Conservation (phyloP, 2,888 invertebrate species). For the Adelognathus sp. region DNA sequence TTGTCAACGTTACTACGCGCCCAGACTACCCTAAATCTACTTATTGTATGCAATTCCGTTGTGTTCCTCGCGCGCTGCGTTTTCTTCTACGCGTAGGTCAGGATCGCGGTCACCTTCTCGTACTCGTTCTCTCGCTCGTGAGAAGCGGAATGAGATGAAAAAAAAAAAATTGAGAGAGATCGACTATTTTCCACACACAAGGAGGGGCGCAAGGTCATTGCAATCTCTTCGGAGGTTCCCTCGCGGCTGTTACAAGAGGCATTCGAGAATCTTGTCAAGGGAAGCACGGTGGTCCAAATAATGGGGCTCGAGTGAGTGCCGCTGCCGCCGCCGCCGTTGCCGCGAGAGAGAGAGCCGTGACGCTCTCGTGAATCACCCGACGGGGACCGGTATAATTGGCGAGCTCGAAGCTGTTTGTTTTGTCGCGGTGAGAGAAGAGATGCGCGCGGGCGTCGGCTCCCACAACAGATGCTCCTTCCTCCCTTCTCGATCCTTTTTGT, state of each 20-base stretch:
- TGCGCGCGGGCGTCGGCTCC: constrained; percentile 64
- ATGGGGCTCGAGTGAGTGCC: constrained; percentile 38
- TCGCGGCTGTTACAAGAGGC: constrained; percentile 5
- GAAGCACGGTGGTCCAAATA: constrained; percentile 57
- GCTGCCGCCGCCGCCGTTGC: no score
- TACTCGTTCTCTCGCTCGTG: neutral
- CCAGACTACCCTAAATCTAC: constrained; percentile 26
- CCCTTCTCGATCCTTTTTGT: constrained; percentile 14
- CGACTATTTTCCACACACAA: no score
- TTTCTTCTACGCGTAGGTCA: neutral
- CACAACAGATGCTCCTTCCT: constrained; percentile 27
- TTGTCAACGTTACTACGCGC: constrained; percentile 10
- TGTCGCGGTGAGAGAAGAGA: constrained; percentile 67
- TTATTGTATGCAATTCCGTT: constrained; percentile 14
- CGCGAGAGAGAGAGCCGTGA: constrained; percentile 60
- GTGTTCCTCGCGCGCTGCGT: neutral
- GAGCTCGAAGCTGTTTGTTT: constrained; percentile 75
- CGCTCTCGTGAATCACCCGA: constrained; percentile 70
- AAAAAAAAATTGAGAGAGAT: no score
- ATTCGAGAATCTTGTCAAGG: constrained; percentile 28
- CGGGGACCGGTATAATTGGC: constrained; percentile 71
- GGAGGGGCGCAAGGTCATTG: neutral
- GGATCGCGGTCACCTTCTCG: neutral
- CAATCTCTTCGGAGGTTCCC: neutral
- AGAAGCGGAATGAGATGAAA: neutral